These are phyloP conservation scores for Diabrotica undecimpunctata DNA, from an alignment of 1,140 invertebrate species.

Conservation along the genomic window DNA sequence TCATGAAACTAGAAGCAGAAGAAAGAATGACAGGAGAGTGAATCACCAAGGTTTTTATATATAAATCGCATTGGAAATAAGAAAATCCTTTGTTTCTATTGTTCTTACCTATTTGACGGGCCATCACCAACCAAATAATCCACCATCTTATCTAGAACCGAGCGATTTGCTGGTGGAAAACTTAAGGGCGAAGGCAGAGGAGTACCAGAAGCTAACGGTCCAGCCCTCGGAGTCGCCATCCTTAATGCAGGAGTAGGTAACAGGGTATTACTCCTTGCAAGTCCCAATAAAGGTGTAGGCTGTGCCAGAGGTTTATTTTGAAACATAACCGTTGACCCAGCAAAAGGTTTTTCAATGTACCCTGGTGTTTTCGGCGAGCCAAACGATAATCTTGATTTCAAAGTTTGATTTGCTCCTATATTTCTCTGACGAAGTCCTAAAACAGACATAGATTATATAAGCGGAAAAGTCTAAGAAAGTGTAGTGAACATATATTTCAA, in stretches of 20 bases:
- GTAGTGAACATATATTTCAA: too few species aligned
- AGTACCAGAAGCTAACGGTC: conserved; percentile 37
- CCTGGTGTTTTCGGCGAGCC: conserved; percentile 2
- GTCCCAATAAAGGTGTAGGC: not conserved
- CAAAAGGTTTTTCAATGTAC: too few species aligned
- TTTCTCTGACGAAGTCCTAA: conserved; percentile 8
- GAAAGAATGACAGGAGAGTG: too few species aligned
- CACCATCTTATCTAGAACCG: conserved; percentile 79
- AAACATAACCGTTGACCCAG: too few species aligned
- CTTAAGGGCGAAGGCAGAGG: conserved; percentile 51
- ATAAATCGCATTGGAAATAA: too few species aligned
- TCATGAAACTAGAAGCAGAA: too few species aligned
- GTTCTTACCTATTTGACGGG: conserved; percentile 65
- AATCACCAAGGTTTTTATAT: too few species aligned
- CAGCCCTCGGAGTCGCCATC: conserved; percentile 2
- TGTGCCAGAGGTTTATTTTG: not conserved
- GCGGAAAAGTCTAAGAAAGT: too few species aligned
- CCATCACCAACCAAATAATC: conserved; percentile 96
- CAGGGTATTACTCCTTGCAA: too few species aligned
- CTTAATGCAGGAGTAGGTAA: not conserved
- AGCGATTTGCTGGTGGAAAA: conserved; percentile 51
- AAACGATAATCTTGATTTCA: conserved; percentile 45
- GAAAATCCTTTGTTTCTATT: too few species aligned
- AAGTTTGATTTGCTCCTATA: not conserved
- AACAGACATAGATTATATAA: not conserved